phyloP scores from a whole-genome alignment of 2,113 vertebrate genomes.

The Grallaria varia region DNA sequence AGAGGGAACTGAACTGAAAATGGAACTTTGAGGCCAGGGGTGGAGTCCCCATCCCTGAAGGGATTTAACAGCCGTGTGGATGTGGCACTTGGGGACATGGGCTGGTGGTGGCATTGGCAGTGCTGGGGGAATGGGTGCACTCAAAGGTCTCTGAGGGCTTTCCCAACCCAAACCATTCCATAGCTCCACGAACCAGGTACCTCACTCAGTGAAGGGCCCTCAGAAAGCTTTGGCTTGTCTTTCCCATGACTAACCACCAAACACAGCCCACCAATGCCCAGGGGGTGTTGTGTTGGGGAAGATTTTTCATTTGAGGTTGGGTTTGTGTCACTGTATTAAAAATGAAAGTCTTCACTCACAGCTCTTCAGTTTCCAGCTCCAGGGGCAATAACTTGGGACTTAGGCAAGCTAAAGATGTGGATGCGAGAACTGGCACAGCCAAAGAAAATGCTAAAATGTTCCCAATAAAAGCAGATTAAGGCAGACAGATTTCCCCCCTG shows the following conservation, averaged over 20 bases:
- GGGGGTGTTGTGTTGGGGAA: rapidly evolving
- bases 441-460: not conserved
- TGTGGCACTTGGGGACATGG: not conserved
- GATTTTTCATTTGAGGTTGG: not conserved
- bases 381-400: not conserved
- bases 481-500: not conserved
- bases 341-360: not conserved
- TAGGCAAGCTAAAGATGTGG: not conserved
- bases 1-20: not conserved
- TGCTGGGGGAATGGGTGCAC: not conserved
- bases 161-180: not conserved
- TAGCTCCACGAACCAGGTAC: not conserved
- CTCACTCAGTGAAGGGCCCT: rapidly evolving
- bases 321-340: not conserved
- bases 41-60: not conserved
- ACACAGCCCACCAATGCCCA: not conserved
- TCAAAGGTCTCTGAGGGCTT: not conserved
- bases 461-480: rapidly evolving
- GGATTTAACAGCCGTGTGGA: not conserved
- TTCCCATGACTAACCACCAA: rapidly evolving
- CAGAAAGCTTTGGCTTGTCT: not conserved
- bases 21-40: not conserved
- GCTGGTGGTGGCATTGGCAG: not conserved
- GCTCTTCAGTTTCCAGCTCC: not conserved
- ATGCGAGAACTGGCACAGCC: not conserved